Percentiles rank a stretch among this genome's conserved stretches.
Conservation (phyloP, 2,888 invertebrate genomes). For the Taphrorychus bicolor region DNA sequence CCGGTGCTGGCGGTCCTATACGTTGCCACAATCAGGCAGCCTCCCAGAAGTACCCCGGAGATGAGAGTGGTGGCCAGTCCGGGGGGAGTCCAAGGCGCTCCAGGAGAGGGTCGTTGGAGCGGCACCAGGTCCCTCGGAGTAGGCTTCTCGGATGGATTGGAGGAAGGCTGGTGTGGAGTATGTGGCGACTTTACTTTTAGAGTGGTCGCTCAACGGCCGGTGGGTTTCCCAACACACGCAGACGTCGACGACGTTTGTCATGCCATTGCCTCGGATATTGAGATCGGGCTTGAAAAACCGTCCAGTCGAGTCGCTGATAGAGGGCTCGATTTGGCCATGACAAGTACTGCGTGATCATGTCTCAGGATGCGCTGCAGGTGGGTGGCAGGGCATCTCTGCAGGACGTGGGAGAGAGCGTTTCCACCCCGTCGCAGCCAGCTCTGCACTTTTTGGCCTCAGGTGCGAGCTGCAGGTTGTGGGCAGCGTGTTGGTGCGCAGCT, state of each 20-base stretch:
- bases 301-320: not conserved
- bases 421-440: constrained; percentile 34
- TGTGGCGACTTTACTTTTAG: not conserved
- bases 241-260: not conserved
- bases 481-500: constrained; percentile 33
- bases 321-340: constrained; percentile 9
- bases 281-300: constrained; percentile 5
- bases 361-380: constrained; percentile 12
- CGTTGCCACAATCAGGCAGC: no score
- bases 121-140: constrained; percentile 28
- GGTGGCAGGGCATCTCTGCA: constrained; percentile 37
- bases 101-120: not conserved
- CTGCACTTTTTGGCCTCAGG: no score
- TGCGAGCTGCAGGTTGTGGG: no score
- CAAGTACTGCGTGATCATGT: constrained; percentile 25
- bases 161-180: constrained; percentile 16
- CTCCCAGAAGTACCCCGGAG: no score
- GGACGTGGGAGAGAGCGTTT: constrained; percentile 33
- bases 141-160: not conserved
- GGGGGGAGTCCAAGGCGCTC: not conserved
- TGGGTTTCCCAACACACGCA: not conserved
- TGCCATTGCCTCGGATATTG: no score
- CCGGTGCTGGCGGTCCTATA: no score
- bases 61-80: no score
- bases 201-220: not conserved